Evolutionary conservation across 1,140 invertebrate genomes (phyloP).

Genomic region (Neodiprion virginianus): DNA sequence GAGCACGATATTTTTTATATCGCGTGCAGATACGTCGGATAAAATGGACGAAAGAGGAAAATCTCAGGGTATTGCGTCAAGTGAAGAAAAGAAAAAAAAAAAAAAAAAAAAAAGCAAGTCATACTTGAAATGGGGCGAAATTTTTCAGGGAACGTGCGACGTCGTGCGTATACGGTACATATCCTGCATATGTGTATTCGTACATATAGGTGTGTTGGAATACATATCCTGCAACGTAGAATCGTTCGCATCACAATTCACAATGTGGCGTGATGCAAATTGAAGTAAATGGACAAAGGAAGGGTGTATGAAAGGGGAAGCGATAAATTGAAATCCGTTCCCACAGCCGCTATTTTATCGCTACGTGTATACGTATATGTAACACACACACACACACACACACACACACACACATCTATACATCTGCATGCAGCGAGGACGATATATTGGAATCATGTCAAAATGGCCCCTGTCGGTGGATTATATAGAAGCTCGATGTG

Average conservation of each 20-base stretch:
- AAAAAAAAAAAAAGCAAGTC: background rate
- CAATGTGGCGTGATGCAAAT: slow-evolving; percentile 7
- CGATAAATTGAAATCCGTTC: background rate
- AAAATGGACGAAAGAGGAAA: too few species aligned
- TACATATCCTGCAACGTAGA: background rate
- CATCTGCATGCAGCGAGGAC: slow-evolving; percentile 2
- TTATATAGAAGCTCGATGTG: background rate
- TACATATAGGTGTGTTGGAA: too few species aligned
- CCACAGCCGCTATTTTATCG: slow-evolving; percentile 4
- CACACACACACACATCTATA: background rate
- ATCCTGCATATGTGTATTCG: too few species aligned
- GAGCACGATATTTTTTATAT: too few species aligned
- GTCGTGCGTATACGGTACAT: too few species aligned
- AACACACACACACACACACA: background rate
- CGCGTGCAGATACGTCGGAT: too few species aligned
- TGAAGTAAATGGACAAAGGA: slow-evolving; percentile 7
- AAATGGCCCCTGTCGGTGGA: background rate
- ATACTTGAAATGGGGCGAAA: background rate
- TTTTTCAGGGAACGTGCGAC: too few species aligned
- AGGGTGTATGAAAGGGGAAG: slow-evolving; percentile 6
- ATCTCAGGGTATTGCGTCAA: background rate
- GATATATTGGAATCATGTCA: slow-evolving; percentile 3
- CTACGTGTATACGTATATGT: background rate
- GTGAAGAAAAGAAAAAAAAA: background rate
- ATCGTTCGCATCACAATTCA: slow-evolving; percentile 4